These are phyloP conservation scores for Spheniscus humboldti DNA, from an alignment of 2,797 vertebrate species.

Conservation along the genomic window DNA sequence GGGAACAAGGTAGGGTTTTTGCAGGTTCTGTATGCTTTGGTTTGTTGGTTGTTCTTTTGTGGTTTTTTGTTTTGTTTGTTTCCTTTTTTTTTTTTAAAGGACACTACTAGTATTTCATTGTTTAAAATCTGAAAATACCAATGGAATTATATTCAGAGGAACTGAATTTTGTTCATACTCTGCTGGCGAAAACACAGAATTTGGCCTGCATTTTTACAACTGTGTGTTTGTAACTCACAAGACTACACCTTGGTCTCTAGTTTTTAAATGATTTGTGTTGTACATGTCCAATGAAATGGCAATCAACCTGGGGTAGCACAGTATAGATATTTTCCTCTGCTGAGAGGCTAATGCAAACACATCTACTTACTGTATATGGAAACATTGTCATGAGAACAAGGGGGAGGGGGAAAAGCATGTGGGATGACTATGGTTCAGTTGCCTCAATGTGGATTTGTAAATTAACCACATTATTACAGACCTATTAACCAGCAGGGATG, in stretches of 20 bases:
- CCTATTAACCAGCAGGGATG: constrained; percentile 98
- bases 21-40: constrained; percentile 38
- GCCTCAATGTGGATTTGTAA: constrained; percentile 83
- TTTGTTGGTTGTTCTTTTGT: constrained; percentile 26
- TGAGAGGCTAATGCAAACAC: constrained; percentile 46
- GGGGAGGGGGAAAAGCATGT: constrained; percentile 61
- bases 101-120: constrained; percentile 54
- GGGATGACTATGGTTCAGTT: constrained; percentile 89
- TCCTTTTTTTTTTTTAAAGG: not conserved
- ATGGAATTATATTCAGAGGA: constrained; percentile 35
- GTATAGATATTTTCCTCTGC: constrained; percentile 3
- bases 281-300: constrained; percentile 39
- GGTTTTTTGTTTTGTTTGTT: not conserved
- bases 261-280: constrained; percentile 37
- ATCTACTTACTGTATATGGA: constrained; percentile 37
- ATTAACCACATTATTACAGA: constrained; percentile 80
- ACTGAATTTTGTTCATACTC: constrained; percentile 24
- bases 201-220: not conserved
- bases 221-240: constrained; percentile 61
- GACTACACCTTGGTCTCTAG: constrained; percentile 25
- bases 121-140: constrained; percentile 64
- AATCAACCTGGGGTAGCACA: constrained; percentile 42
- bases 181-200: constrained; percentile 15
- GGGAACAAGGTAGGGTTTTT: constrained; percentile 4
- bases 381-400: constrained; percentile 13